These are phyloP conservation scores for Chaetodon trifasciatus DNA, from an alignment of 2,797 vertebrate genomes.

Conservation along the genomic window DNA sequence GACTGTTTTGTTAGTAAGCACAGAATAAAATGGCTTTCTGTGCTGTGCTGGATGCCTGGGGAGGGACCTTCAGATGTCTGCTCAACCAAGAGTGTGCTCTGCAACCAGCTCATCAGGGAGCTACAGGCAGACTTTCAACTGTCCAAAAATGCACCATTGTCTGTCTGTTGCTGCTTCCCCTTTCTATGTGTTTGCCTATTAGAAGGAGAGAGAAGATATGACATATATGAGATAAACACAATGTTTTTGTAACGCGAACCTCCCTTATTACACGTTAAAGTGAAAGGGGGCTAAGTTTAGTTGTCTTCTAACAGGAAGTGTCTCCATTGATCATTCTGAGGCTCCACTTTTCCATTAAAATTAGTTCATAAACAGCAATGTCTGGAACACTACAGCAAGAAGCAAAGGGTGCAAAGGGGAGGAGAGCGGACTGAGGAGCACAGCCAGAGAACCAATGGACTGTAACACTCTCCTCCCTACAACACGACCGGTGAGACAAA, in stretches of 20 bases:
- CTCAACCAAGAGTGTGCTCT: constrained; percentile 61
- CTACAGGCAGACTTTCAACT: constrained; percentile 41
- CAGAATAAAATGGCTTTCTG: constrained; percentile 49
- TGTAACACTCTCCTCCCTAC: constrained; percentile 76
- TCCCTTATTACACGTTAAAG: constrained; percentile 1
- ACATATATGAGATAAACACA: neutral
- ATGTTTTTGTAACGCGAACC: neutral
- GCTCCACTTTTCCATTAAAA: neutral
- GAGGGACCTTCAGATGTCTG: constrained; percentile 60
- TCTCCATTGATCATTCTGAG: constrained; percentile 21
- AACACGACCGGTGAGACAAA: constrained; percentile 39
- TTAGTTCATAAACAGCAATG: constrained; percentile 14
- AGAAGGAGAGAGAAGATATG: neutral
- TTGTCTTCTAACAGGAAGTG: neutral
- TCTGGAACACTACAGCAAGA: constrained; percentile 17
- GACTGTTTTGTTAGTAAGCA: constrained; percentile 30
- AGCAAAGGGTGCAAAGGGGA: constrained; percentile 18
- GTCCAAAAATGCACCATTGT: constrained; percentile 55
- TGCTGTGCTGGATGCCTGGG: constrained; percentile 39
- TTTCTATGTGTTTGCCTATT: neutral
- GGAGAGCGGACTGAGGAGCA: constrained; percentile 37
- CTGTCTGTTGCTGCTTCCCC: constrained; percentile 33
- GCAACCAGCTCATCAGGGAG: constrained; percentile 53
- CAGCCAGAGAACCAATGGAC: constrained; percentile 68
- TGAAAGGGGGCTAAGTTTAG: neutral